Evolutionary conservation across 2,113 vertebrate species (phyloP).

Genomic region (Oncorhynchus kisutch): DNA sequence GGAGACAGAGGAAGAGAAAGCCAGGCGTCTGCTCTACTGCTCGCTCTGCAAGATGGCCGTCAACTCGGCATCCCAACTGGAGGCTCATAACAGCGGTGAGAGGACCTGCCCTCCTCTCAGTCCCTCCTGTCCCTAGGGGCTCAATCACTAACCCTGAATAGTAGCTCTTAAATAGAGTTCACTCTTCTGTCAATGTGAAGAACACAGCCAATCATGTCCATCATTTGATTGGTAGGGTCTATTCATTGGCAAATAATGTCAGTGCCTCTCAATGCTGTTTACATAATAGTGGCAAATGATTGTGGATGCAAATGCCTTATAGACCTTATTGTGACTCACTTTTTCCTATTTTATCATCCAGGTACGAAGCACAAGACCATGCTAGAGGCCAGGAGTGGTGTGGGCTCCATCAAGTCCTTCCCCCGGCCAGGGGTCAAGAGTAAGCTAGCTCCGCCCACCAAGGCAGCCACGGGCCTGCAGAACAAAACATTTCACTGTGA

Average conservation of each 20-base stretch:
- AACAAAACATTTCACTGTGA: conserved; percentile 99
- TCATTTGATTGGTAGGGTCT: conserved; percentile 13
- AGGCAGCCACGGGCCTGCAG: conserved; percentile 89
- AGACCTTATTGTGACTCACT: not conserved
- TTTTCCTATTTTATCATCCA: conserved; percentile 49
- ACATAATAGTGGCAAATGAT: not conserved
- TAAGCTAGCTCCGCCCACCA: conserved; percentile 78
- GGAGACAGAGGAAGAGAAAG: conserved; percentile 96
- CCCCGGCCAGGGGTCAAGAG: conserved; percentile 91
- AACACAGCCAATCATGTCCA: not conserved
- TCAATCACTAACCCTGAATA: not conserved
- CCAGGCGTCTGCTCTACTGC: conserved; percentile 92
- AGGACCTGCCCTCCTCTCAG: not conserved
- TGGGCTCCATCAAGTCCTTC: conserved; percentile 97
- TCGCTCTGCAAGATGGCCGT: conserved; percentile 98
- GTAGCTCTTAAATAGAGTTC: not conserved
- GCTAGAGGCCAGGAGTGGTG: conserved; percentile 93
- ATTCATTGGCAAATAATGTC: not conserved
- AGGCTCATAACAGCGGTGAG: conserved; percentile 98
- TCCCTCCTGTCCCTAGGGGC: not conserved
- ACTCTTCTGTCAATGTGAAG: conserved; percentile 1
- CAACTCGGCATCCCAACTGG: conserved; percentile 96
- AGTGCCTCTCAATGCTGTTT: conserved; percentile 7
- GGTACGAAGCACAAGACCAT: conserved; percentile 99
- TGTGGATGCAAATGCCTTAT: not conserved